Base-by-base conservation (phyloP, 2,888 invertebrate genomes). In the Caenorhabditis japonica region DNA sequence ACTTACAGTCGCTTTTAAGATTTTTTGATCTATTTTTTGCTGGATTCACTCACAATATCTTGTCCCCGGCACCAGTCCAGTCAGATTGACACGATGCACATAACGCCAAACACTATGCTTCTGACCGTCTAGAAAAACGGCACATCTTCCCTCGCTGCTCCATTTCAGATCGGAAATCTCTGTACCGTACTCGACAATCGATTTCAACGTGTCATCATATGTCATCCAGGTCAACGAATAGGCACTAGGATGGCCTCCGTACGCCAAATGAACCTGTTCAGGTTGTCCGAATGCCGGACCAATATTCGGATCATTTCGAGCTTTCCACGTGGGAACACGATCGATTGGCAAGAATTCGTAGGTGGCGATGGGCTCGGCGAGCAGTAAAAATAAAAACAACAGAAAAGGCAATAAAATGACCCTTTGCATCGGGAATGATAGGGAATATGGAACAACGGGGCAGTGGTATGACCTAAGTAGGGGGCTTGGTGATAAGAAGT, bases 201-300 rank as follows among this genome's bases (percentile, higher is more conserved):
- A 82, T 12, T 76, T 72, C 1, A 73, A 43, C 0, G 85, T 83
- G 52, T 86, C 85, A 55, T 86, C 85, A 58, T 80, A 86, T 1
- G 86, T 84, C 56, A 84, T 19, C 86, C 86, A 86, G 0, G 85
- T 86, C 0, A 86, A 78, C 23, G 72, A 71, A 64, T 80, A 76
- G 4, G 43, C 52, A 13, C 73, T 59, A 0, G 80, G 77, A 47
- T 78, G 73, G 44, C 85, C 84, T 46, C 79, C 84, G 69, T 84
- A 86, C 17, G 83, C 72, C 23, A 86, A 55, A 62, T 86, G 85
- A 3, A 86, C 62, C 61, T 86, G 86, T 51, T 86, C 86, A 2
- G 86, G 86, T 38, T 86, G 86, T 1, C 81, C 81, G 38, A 73
- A 81, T 8, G 75, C 59, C 8, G 85, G 85, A 1, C 84, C 85